These are phyloP conservation scores for Amphipoea oculea DNA, from an alignment of 2,888 invertebrate genomes.

Conservation along the genomic window DNA sequence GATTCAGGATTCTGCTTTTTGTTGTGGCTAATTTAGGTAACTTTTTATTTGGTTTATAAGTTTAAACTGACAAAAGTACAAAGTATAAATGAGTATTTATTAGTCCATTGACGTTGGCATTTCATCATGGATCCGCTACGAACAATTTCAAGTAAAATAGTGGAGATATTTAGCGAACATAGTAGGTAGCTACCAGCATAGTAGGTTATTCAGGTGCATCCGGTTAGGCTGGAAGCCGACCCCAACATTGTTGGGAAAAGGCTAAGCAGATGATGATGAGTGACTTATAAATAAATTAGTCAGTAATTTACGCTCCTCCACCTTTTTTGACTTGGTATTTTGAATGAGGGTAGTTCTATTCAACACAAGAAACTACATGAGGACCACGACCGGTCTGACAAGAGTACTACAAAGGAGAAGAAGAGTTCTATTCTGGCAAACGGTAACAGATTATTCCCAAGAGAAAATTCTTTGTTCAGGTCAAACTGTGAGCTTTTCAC, in stretches of 20 bases:
- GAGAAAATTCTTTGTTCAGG: neutral
- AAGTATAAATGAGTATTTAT: neutral
- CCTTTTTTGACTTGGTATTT: neutral
- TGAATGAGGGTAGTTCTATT: neutral
- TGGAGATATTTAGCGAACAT: neutral
- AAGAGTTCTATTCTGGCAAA: neutral
- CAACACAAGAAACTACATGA: neutral
- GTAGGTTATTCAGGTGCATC: too few relatives aligned
- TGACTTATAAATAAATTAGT: neutral
- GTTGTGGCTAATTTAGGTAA: slow-evolving; percentile 7
- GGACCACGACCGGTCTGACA: neutral
- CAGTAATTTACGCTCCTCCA: neutral
- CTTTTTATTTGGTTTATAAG: slow-evolving; percentile 4
- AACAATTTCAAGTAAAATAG: neutral
- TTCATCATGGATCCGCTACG: neutral
- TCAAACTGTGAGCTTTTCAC: slow-evolving; percentile 14
- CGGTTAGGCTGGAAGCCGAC: too few relatives aligned
- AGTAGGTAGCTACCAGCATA: neutral
- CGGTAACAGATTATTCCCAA: neutral
- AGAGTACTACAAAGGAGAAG: too few relatives aligned
- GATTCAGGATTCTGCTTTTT: slow-evolving; percentile 40
- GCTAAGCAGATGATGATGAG: neutral
- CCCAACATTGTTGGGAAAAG: too few relatives aligned
- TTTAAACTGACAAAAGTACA: neutral
- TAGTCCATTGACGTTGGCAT: neutral